Evolutionary conservation across 2,888 invertebrate genomes (phyloP).

Genomic region (Cheilosia scutellata): DNA sequence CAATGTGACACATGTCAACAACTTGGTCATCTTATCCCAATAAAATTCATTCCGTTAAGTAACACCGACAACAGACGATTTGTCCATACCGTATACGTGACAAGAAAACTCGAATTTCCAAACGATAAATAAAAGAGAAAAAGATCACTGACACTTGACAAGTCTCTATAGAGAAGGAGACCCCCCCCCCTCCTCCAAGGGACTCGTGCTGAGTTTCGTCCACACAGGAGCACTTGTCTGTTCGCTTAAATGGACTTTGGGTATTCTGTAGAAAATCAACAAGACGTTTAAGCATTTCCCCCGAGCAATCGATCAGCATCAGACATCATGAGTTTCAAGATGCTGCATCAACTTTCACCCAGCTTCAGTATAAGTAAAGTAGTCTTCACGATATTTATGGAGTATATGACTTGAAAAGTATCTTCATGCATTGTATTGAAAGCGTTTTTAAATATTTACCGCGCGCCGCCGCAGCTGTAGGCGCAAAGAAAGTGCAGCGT

Average conservation of each 20-base stretch:
- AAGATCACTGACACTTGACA: slow-evolving; percentile 14
- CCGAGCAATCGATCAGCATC: slow-evolving; percentile 43
- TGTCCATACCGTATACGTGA: slow-evolving; percentile 49
- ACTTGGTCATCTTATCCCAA: slow-evolving; percentile 38
- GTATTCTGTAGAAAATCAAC: slow-evolving; percentile 28
- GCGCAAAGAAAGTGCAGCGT: slow-evolving; percentile 52
- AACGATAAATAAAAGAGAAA: slow-evolving; percentile 9
- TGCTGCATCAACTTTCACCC: slow-evolving; percentile 62
- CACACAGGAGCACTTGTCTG: slow-evolving; percentile 44
- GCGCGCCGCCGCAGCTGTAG: slow-evolving; percentile 7
- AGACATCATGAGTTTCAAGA: slow-evolving; percentile 31
- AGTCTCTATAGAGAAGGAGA: background rate
- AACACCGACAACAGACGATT: slow-evolving; percentile 48
- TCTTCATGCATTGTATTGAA: slow-evolving; percentile 33
- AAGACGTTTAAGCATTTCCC: slow-evolving; percentile 5
- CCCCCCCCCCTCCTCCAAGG: slow-evolving; percentile 3
- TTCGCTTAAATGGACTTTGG: slow-evolving; percentile 33
- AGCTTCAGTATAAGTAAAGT: background rate
- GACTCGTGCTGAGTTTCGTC: slow-evolving; percentile 14
- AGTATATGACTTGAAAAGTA: slow-evolving; percentile 34
- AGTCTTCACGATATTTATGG: slow-evolving; percentile 11
- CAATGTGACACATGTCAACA: slow-evolving; percentile 62
- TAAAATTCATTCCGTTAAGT: slow-evolving; percentile 37
- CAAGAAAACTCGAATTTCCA: slow-evolving; percentile 34
- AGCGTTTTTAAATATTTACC: slow-evolving; percentile 17